These are phyloP conservation scores for Charaxes varanes DNA, from an alignment of 1,140 invertebrate species.

Conservation along the genomic window DNA sequence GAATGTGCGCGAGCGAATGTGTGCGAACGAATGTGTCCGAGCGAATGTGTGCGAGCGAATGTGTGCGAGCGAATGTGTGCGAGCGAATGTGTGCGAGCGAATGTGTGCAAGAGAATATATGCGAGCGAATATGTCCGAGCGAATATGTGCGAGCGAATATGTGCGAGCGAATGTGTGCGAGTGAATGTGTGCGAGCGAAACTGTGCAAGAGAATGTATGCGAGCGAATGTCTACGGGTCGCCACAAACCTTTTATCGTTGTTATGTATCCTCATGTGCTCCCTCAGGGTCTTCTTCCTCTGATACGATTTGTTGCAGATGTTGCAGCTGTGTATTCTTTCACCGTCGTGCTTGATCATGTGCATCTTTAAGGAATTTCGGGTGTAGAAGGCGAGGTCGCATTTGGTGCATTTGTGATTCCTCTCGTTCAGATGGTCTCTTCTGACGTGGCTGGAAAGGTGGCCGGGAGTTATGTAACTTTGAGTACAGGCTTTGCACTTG, in stretches of 20 bases:
- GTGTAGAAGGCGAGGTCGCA: conserved; percentile 66
- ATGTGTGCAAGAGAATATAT: too few species aligned
- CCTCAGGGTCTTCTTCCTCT: conserved; percentile 71
- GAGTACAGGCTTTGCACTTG: conserved; percentile 55
- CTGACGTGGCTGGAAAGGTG: conserved; percentile 52
- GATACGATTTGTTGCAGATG: conserved; percentile 62
- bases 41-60: too few species aligned
- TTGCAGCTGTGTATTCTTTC: conserved; percentile 61
- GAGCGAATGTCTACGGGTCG: too few species aligned
- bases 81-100: too few species aligned
- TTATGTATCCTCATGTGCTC: conserved; percentile 82
- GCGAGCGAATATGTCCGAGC: too few species aligned
- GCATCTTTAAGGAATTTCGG: conserved; percentile 78
- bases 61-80: too few species aligned
- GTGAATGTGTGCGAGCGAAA: too few species aligned
- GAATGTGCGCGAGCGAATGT: too few species aligned
- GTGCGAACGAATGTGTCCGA: too few species aligned
- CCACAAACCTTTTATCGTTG: conserved; percentile 82
- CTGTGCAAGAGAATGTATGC: too few species aligned
- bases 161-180: too few species aligned
- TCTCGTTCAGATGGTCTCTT: conserved; percentile 63
- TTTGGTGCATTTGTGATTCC: conserved; percentile 64
- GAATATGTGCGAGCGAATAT: too few species aligned
- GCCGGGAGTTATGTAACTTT: conserved; percentile 53
- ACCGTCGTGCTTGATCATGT: conserved; percentile 83